These are phyloP conservation scores for Trissoscelio sp. DNA, from an alignment of 2,888 invertebrate species.

Conservation along the genomic window DNA sequence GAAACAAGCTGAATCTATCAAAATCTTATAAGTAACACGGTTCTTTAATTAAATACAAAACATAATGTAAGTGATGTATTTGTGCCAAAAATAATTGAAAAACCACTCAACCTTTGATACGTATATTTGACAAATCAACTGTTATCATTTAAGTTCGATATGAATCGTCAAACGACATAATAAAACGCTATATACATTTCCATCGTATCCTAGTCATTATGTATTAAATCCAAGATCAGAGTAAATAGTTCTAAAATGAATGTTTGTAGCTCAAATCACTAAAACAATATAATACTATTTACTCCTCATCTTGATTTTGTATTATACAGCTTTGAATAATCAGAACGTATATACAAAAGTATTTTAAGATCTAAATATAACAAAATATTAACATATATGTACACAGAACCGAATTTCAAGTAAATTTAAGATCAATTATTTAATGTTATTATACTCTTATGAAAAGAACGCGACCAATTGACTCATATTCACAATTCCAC, in stretches of 20 bases:
- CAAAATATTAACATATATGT: slow-evolving; percentile 43
- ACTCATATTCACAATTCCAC: too few relatives aligned
- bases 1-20: too few relatives aligned
- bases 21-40: neutral
- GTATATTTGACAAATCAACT: slow-evolving; percentile 25
- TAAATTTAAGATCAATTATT: too few relatives aligned
- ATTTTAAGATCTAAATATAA: slow-evolving; percentile 36
- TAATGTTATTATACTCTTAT: too few relatives aligned
- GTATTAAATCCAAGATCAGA: neutral
- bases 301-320: slow-evolving; percentile 21
- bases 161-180: slow-evolving; percentile 27
- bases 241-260: slow-evolving; percentile 5
- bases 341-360: slow-evolving; percentile 43
- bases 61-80: slow-evolving; percentile 3
- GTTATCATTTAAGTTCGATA: slow-evolving; percentile 25
- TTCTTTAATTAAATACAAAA: neutral
- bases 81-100: slow-evolving; percentile 2
- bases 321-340: slow-evolving; percentile 23
- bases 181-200: slow-evolving; percentile 38
- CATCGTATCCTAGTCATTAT: slow-evolving; percentile 5
- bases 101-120: slow-evolving; percentile 22
- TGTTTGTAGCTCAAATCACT: neutral
- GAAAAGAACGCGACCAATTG: too few relatives aligned
- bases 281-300: neutral
- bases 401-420: too few relatives aligned